Evolutionary conservation across 1,140 invertebrate species (phyloP).

Genomic region (Drosophila obscura): DNA sequence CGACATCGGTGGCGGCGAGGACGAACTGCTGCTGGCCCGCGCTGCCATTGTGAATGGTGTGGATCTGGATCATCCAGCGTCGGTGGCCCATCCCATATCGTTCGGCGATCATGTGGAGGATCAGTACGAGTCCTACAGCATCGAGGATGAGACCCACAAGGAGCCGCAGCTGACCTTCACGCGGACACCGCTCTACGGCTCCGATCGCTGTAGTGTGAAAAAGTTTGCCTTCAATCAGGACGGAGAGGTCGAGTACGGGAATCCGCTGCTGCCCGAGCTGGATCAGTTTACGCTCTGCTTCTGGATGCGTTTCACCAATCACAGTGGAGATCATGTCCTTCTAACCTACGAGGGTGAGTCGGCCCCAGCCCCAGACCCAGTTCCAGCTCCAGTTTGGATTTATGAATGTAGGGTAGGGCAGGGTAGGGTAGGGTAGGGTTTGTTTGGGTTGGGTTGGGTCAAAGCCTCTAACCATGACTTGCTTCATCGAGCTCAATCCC

Average conservation of each 20-base stretch:
- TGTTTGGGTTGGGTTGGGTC: neutral
- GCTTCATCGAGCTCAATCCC: conserved; percentile 8
- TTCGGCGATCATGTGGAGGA: conserved; percentile 49
- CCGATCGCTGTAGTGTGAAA: conserved; percentile 76
- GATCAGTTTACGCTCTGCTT: conserved; percentile 92
- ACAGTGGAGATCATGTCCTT: conserved; percentile 91
- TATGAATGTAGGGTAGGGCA: neutral
- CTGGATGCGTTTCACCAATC: conserved; percentile 92
- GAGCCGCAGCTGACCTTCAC: conserved; percentile 42
- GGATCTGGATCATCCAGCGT: conserved; percentile 7
- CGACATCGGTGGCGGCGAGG: conserved; percentile 10
- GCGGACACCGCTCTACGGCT: conserved; percentile 39
- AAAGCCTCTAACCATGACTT: conserved; percentile 45
- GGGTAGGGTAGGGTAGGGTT: neutral
- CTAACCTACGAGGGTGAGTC: conserved; percentile 92
- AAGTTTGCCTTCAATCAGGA: conserved; percentile 83
- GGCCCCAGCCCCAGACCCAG: neutral
- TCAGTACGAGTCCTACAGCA: conserved; percentile 67
- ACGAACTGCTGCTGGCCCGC: conserved; percentile 8
- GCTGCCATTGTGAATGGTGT: conserved; percentile 22
- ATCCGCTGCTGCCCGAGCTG: conserved; percentile 88
- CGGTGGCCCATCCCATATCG: conserved; percentile 30
- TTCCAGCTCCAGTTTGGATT: neutral
- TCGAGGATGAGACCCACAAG: conserved; percentile 46
- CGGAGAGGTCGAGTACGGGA: conserved; percentile 87